Percentiles rank a stretch among this genome's conserved stretches.
Conservation (phyloP, 2,888 invertebrate genomes). For the Polydrusus cervinus region DNA sequence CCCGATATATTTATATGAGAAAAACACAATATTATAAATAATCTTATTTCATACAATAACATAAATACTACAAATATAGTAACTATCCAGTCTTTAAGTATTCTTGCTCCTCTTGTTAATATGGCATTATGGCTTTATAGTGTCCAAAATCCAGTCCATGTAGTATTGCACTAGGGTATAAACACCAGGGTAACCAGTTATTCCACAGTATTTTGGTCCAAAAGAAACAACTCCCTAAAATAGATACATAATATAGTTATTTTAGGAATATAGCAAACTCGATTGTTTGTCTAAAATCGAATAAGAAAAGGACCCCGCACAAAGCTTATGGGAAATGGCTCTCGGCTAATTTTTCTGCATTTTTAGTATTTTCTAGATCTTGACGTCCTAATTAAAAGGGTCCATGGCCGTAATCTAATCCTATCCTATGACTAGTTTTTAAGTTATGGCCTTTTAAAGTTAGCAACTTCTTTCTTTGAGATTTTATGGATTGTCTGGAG, state of each 20-base stretch:
- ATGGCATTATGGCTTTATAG: conserved; percentile 67
- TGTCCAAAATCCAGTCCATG: conserved; percentile 79
- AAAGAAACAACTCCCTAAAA: conserved; percentile 72
- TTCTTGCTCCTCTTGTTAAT: not conserved
- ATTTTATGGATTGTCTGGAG: no score
- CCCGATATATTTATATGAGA: not conserved
- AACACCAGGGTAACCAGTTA: conserved; percentile 79
- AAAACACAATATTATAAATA: conserved; percentile 5
- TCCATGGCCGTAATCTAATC: no score
- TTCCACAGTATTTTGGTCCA: conserved; percentile 70
- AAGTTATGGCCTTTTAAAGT: no score
- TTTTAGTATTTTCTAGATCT: no score
- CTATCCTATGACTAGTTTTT: no score
- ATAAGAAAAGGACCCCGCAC: no score
- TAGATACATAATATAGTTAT: not conserved
- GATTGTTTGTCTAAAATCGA: no score
- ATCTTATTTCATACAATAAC: conserved; percentile 5
- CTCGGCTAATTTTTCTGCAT: no score
- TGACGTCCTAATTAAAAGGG: no score
- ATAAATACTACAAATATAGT: conserved; percentile 12
- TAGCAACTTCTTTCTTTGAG: no score
- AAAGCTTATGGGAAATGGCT: no score
- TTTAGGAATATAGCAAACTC: no score
- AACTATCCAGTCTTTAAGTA: conserved; percentile 27
- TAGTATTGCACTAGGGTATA: conserved; percentile 79